Base-by-base conservation (phyloP, 2,113 vertebrate genomes). In the Seriola rivoliana region DNA sequence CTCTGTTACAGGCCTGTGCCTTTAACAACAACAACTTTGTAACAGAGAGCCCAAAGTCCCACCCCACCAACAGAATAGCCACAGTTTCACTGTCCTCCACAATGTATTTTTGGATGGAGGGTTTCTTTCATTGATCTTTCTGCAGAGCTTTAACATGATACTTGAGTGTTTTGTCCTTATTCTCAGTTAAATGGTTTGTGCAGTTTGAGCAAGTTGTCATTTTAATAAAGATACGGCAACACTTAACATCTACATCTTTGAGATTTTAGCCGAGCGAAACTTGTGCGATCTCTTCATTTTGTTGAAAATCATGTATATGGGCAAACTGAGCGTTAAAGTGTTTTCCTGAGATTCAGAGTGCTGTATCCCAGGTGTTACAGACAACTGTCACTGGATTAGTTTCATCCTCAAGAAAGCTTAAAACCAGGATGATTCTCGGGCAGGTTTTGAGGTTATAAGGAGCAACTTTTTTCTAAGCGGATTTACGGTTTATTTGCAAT, bases 21-120 rank as follows among this genome's bases (percentile, higher is more conserved):
- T 78, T 78, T 79, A 81, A 86, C 66, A 60, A 66, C 73, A 81
- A 86, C 66, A 60, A 66, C 73, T 83, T 77, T 85, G 57, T 50
- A 69, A 63, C n/a, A 44, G 14, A 67, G 32, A 77, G 46, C 46
- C 38, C 42, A 80, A 80, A 72, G 44, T 71, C 71, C 34, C 44
- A 52, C 32, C 29, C 14, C 25, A 46, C 12, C 34, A 44, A 67
- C 44, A 65, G 32, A 75, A 75, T 36, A 82, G 57, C 25, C 63
- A 69, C 44, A 57, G 50, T 67, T 44, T 21, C 23, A 38, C 55
- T 58, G 16, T 58, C 46, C 42, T 70, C 57, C 48, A 32, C 40
- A 9, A 23, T 48, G 55, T 58, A 63, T 48, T 44, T 78, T 50
- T 77, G 46, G 16, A 38, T 4, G 4, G 13, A 82, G 10, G 3